Percentiles rank a stretch among this genome's conserved stretches.
Evolutionary conservation across 2,797 vertebrate species (phyloP).

Genomic region (Channa striata): DNA sequence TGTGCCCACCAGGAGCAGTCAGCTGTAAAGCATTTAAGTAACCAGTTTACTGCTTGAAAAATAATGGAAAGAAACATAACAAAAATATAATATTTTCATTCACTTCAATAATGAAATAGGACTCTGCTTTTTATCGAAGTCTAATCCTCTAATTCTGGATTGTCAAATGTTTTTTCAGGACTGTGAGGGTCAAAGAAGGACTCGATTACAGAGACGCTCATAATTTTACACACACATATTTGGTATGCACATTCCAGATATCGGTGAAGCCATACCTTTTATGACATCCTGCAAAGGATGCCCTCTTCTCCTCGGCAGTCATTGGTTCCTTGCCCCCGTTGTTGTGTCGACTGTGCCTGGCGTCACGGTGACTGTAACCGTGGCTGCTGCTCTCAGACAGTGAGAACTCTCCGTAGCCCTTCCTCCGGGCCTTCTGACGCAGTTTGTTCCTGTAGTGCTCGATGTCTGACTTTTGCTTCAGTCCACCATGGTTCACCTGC

Average conservation of each 20-base stretch:
- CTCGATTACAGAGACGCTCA: background rate
- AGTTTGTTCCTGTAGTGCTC: conserved; percentile 98
- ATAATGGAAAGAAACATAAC: conserved; percentile 14
- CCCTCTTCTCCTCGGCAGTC: conserved; percentile 82
- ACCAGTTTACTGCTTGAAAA: conserved; percentile 3
- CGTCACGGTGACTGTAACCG: conserved; percentile 77
- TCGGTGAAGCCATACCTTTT: conserved; percentile 77
- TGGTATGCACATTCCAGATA: no score
- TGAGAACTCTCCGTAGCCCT: conserved; percentile 95
- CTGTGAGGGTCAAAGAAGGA: background rate
- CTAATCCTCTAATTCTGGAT: conserved; percentile 1
- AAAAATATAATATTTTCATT: conserved; percentile 4
- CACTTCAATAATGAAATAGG: conserved; percentile 2
- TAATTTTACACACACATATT: no score
- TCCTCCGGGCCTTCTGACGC: conserved; percentile 94
- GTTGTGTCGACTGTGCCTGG: conserved; percentile 68
- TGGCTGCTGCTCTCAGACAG: conserved; percentile 84
- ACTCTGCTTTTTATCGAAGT: background rate
- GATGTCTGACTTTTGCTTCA: conserved; percentile 98
- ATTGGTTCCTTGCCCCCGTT: conserved; percentile 73
- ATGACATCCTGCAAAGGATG: conserved; percentile 82
- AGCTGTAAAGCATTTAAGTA: conserved; percentile 1
- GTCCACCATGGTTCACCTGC: conserved; percentile 91
- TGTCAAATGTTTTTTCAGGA: background rate
- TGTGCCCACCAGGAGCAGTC: background rate